Conservation (phyloP, 2,797 vertebrate species). For the Rhinatrema bivittatum region DNA sequence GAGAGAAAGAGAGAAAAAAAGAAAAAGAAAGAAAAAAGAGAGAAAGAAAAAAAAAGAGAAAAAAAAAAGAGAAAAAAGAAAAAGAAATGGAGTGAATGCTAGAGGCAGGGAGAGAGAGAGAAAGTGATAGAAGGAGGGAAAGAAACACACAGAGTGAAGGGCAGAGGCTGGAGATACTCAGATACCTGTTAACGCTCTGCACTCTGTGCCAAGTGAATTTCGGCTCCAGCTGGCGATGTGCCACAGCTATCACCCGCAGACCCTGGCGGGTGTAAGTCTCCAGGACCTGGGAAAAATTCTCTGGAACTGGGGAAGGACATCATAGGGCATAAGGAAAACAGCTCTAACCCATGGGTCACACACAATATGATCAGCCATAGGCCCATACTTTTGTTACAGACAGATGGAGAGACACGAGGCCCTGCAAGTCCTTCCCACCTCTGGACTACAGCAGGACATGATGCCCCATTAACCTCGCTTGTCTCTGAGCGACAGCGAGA, state of each 20-base stretch:
- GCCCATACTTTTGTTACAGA: no score
- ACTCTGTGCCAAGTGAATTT: slow-evolving; percentile 21
- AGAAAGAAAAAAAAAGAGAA: neutral
- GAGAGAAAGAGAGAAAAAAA: no score
- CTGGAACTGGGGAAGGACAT: slow-evolving; percentile 18
- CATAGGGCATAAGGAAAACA: no score
- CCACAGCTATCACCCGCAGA: slow-evolving; percentile 21
- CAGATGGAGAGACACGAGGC: no score
- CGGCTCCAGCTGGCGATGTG: slow-evolving; percentile 11
- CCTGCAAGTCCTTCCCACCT: no score
- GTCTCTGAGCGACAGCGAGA: neutral
- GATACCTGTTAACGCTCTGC: slow-evolving; percentile 11
- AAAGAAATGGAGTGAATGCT: no score
- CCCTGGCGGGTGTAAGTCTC: slow-evolving; percentile 17
- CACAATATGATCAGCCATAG: no score
- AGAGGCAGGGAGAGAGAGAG: no score
- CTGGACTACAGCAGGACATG: no score
- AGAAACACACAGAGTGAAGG: neutral
- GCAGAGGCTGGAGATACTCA: neutral
- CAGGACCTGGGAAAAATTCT: slow-evolving; percentile 14
- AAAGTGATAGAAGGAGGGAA: neutral
- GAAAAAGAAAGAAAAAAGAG: no score
- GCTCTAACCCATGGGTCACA: neutral
- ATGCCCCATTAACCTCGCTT: no score
- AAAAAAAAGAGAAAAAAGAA: no score